Conservation (phyloP, 2,113 vertebrate genomes). For the Oncorhynchus nerka region DNA sequence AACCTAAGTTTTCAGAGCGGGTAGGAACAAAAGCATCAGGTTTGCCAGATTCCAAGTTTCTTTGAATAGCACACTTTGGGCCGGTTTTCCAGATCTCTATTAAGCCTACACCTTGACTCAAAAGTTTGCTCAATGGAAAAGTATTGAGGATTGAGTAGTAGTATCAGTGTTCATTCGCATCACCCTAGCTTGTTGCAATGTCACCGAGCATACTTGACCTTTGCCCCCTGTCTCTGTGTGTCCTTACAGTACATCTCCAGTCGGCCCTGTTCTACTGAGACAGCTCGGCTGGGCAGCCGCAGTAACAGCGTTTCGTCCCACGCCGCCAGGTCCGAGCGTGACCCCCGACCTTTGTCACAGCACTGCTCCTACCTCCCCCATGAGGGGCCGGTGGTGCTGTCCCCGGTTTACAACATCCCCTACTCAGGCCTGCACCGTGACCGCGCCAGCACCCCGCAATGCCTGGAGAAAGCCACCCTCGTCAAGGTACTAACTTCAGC, state of each 20-base stretch:
- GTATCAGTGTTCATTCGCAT: not conserved
- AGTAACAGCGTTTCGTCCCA: slow-evolving; percentile 76
- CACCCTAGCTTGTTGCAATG: not conserved
- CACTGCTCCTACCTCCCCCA: slow-evolving; percentile 52
- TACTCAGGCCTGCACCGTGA: slow-evolving; percentile 55
- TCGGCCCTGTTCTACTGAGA: slow-evolving; percentile 69
- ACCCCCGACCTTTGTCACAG: slow-evolving; percentile 61
- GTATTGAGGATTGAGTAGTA: no score
- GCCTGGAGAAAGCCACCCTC: slow-evolving; percentile 63
- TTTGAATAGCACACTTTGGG: not conserved
- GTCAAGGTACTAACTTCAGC: slow-evolving; percentile 66
- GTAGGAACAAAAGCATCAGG: not conserved
- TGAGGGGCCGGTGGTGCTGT: slow-evolving; percentile 37
- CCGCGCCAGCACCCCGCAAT: slow-evolving; percentile 36
- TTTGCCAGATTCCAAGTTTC: not conserved
- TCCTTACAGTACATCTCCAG: slow-evolving; percentile 73
- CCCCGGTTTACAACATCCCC: slow-evolving; percentile 78
- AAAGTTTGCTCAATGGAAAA: no score
- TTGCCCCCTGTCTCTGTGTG: slow-evolving; percentile 22
- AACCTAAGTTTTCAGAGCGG: not conserved
- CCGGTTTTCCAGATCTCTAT: no score
- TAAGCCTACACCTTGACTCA: no score
- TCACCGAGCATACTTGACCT: slow-evolving; percentile 20
- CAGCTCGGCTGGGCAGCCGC: slow-evolving; percentile 63
- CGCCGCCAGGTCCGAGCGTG: slow-evolving; percentile 56